Conservation (phyloP, 2,113 vertebrate genomes). For the Corythornis vintsioides region DNA sequence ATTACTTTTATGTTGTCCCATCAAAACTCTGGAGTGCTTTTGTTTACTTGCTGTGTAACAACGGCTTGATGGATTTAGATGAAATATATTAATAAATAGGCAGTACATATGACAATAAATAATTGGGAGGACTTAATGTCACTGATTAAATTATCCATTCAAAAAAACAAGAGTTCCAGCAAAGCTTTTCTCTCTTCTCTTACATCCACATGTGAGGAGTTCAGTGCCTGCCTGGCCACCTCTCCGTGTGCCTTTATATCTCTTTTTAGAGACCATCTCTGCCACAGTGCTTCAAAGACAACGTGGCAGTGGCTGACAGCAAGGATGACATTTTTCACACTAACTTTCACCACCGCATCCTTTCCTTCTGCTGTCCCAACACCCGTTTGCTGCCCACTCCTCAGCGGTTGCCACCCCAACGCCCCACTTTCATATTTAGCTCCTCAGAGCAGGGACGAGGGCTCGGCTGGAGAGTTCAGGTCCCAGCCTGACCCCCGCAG, state of each 20-base stretch:
- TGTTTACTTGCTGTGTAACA: slow-evolving; percentile 20
- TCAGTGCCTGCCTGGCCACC: neutral
- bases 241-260: rapidly evolving
- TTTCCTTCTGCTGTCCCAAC: neutral
- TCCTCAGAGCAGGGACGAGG: neutral
- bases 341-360: neutral
- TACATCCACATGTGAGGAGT: neutral
- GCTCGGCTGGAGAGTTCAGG: neutral
- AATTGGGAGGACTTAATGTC: neutral
- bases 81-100: slow-evolving; percentile 26
- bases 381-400: neutral
- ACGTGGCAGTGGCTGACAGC: neutral
- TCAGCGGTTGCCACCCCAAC: neutral
- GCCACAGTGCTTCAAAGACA: neutral
- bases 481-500: rapidly evolving
- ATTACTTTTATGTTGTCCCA: neutral
- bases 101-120: slow-evolving; percentile 5
- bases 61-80: neutral
- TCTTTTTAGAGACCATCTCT: neutral
- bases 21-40: slow-evolving; percentile 25
- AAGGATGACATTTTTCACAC: neutral
- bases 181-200: neutral
- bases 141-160: neutral
- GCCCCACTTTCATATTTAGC: neutral
- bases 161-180: neutral